Conservation (phyloP, 2,888 invertebrate species). For the Nomada fucata region DNA sequence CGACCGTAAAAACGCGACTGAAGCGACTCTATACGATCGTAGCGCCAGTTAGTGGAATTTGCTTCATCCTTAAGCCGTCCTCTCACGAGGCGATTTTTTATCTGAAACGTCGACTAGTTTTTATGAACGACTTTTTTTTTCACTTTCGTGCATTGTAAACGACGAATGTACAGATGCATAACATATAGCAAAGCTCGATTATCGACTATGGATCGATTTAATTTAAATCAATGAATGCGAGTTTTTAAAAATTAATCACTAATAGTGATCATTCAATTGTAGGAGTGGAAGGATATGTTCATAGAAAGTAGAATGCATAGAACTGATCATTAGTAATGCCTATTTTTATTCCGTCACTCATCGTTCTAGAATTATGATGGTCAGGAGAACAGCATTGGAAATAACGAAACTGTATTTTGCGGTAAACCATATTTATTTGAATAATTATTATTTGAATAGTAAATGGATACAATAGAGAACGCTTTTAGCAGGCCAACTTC, state of each 20-base stretch:
- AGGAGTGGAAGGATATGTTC: neutral
- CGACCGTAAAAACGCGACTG: slow-evolving; percentile 75
- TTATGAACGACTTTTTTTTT: neutral
- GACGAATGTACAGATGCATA: too few species aligned
- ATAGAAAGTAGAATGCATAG: neutral
- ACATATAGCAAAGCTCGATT: neutral
- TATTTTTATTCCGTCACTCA: neutral
- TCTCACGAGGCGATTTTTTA: slow-evolving; percentile 29
- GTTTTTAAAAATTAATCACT: neutral
- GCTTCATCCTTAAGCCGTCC: neutral
- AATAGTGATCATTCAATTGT: neutral
- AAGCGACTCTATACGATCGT: slow-evolving; percentile 66
- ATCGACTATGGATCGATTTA: too few species aligned
- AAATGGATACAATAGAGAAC: slow-evolving; percentile 81
- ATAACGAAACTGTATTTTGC: slow-evolving; percentile 32
- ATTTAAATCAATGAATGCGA: too few species aligned
- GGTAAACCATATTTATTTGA: slow-evolving; percentile 82
- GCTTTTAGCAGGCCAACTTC: slow-evolving; percentile 78
- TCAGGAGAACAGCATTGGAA: neutral
- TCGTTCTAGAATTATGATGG: neutral
- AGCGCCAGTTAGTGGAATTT: slow-evolving; percentile 46
- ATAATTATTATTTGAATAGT: slow-evolving; percentile 80
- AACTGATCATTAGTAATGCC: neutral
- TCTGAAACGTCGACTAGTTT: neutral
- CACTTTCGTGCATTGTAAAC: neutral